Evolutionary conservation across 2,113 vertebrate species (phyloP), one percentile per base, ranked within the genome.

Genomic region (Calypte anna): DNA sequence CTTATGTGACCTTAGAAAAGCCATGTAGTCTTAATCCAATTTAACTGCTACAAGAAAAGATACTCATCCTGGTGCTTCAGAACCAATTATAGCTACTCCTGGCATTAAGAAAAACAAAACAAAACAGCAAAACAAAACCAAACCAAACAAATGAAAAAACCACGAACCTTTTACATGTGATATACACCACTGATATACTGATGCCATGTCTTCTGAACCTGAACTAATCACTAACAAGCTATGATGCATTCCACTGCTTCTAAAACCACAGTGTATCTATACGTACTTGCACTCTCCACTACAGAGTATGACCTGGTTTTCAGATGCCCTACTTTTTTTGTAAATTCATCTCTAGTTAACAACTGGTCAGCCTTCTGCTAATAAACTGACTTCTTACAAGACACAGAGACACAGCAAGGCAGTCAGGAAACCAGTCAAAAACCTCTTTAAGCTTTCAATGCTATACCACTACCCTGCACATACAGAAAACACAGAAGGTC

Each of bases 241-340:
- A 54, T 1, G 0, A 36, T 67, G 43, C 63, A 87, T 92, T 86
- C 70, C 31, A 61, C 61, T 9, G 40, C 31, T 86, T 50, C 25
- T n/a, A 84, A 75, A 75, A 1, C 21, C 2, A 30, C 57, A 40
- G 48, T 4, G 4, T 50, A 76, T 72, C 17, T n/a, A 86, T 70
- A 90, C 76, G 40, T 67, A 51, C 61, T 48, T 80, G 22, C n/a
- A 67, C 63, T 55, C 44, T 63, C 48, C 28, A 36, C 53, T 72
- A 67, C 23, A 63, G 38, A 85, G 12, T 18, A 62, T 96, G 94
- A 93, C 90, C 94, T 94, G 87, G 28, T 96, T 97, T 97, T 80
- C 91, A 73, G 66, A 55, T 92, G 94, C 70, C 94, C 94, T 94
- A 92, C 84, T 94, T 95, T 68, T 70, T 53, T 46, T 19, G n/a